Conservation (phyloP, 2,113 vertebrate species). For the Toxostoma redivivum region DNA sequence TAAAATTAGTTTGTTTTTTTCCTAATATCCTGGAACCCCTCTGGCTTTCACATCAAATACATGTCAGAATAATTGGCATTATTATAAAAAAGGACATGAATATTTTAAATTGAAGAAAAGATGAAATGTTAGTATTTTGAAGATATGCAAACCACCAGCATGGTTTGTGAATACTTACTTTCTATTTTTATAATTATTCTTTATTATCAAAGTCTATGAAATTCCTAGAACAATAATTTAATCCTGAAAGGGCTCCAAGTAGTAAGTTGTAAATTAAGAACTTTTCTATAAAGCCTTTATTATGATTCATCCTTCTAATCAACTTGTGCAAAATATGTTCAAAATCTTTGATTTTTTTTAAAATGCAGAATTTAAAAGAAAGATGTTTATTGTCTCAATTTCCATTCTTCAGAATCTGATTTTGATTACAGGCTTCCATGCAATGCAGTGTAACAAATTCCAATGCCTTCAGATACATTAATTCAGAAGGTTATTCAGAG, state of each 20-base stretch:
- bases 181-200: background rate
- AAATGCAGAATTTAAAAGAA: background rate
- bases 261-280: conserved; percentile 3
- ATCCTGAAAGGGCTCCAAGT: background rate
- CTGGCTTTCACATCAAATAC: background rate
- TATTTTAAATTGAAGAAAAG: background rate
- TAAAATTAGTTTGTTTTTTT: background rate
- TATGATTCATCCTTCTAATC: conserved; percentile 4
- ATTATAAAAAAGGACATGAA: background rate
- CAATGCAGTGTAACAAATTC: background rate
- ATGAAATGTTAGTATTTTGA: background rate
- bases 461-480: background rate
- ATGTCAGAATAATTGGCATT: background rate
- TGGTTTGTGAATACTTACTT: background rate
- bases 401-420: background rate
- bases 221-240: background rate
- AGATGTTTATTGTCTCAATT: background rate
- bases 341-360: background rate
- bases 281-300: background rate
- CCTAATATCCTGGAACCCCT: background rate
- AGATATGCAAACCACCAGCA: background rate
- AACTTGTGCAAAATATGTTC: background rate
- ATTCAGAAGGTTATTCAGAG: background rate
- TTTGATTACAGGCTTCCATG: background rate
- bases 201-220: background rate